Percentiles rank a stretch among this genome's conserved stretches.
phyloP scores from a whole-genome alignment of 2,113 vertebrate genomes.

The Sinosuthora webbiana region DNA sequence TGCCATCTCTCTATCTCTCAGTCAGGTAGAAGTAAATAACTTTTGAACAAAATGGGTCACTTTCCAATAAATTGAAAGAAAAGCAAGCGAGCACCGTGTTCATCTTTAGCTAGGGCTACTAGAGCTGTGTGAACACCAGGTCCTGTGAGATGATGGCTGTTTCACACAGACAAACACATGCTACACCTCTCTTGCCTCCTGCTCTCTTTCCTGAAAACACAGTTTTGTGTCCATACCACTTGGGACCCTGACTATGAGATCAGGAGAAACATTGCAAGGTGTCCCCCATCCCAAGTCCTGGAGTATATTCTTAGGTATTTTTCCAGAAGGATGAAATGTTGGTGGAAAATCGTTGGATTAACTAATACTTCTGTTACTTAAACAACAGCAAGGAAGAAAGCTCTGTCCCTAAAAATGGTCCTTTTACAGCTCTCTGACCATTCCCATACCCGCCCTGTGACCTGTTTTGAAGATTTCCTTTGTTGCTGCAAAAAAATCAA shows the following conservation, averaged over 20 bases:
- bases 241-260: background rate
- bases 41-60: background rate
- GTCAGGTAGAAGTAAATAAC: background rate
- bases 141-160: background rate
- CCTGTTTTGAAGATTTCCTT: background rate
- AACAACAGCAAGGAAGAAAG: background rate
- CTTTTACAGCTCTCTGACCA: background rate
- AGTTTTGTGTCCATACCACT: background rate
- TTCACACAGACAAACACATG: background rate
- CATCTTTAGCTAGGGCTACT: background rate
- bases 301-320: background rate
- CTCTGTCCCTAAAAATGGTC: background rate
- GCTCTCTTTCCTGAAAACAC: background rate
- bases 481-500: background rate
- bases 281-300: background rate
- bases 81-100: background rate
- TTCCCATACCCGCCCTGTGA: background rate
- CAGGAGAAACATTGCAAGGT: background rate
- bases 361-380: background rate
- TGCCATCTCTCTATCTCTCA: background rate
- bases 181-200: background rate
- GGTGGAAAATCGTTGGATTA: background rate
- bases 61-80: background rate
- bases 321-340: background rate
- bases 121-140: background rate